A percentile compares a stretch with the other conserved stretches of the same genome.
phyloP scores from a whole-genome alignment of 1,140 invertebrate species.

The Atta cephalotes region DNA sequence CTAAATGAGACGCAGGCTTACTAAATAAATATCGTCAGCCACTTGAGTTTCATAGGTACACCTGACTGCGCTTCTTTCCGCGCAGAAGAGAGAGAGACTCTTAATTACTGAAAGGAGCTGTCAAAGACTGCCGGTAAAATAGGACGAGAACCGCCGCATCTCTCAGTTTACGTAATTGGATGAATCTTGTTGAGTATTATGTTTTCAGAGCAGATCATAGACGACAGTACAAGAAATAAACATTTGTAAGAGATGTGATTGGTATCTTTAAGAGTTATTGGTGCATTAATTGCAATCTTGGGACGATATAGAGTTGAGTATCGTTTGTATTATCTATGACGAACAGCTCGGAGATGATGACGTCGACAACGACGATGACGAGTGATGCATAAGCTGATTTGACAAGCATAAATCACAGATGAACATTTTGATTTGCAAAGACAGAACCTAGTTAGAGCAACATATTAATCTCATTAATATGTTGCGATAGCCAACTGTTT shows the following conservation, averaged over 20 bases:
- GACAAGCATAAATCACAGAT: conserved; percentile 66
- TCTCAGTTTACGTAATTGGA: conserved; percentile 65
- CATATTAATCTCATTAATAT: not conserved
- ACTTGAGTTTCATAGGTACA: conserved; percentile 4
- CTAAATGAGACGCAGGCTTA: not conserved
- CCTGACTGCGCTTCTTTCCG: not conserved
- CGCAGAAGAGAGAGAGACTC: not conserved
- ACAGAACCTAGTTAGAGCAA: not conserved
- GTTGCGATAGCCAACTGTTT: no score
- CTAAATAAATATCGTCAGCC: conserved; percentile 23
- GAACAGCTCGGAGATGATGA: conserved; percentile 18
- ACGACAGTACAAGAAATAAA: conserved; percentile 45
- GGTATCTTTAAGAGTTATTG: conserved; percentile 57
- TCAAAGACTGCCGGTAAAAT: conserved; percentile 61
- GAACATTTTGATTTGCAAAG: conserved; percentile 25
- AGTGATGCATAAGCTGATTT: conserved; percentile 70
- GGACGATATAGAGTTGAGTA: conserved; percentile 52
- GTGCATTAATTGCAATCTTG: conserved; percentile 67
- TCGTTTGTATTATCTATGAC: conserved; percentile 63
- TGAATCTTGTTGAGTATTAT: conserved; percentile 50
- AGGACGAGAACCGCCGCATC: not conserved
- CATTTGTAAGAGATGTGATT: conserved; percentile 58
- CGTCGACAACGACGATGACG: conserved; percentile 4
- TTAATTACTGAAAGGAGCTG: conserved; percentile 62
- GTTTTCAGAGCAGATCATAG: conserved; percentile 22